A percentile compares a stretch with the other conserved stretches of the same genome.
Conservation (phyloP, 2,888 invertebrate genomes). For the Drosophila anomalata region DNA sequence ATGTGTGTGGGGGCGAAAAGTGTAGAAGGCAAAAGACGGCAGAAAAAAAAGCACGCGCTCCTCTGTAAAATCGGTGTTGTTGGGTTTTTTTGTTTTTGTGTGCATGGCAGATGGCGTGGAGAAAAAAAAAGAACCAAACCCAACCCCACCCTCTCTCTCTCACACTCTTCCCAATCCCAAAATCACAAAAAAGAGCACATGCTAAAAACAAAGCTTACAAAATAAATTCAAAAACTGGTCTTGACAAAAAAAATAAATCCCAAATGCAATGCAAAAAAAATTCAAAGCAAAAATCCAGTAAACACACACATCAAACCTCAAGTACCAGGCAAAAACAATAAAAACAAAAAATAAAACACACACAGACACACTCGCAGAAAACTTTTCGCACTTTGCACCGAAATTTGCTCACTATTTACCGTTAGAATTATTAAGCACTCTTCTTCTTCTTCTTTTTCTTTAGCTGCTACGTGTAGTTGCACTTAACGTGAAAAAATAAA, state of each 20-base stretch:
- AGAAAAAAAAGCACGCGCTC: slow-evolving; percentile 70
- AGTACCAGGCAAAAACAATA: neutral
- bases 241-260: slow-evolving; percentile 14
- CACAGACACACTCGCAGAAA: slow-evolving; percentile 20
- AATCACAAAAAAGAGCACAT: slow-evolving; percentile 61
- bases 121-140: slow-evolving; percentile 30
- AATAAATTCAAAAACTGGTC: slow-evolving; percentile 62
- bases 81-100: slow-evolving; percentile 57
- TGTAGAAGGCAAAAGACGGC: slow-evolving; percentile 36
- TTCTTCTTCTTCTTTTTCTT: slow-evolving; percentile 20
- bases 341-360: slow-evolving; percentile 6
- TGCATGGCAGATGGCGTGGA: slow-evolving; percentile 51
- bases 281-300: slow-evolving; percentile 1
- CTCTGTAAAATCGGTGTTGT: slow-evolving; percentile 43
- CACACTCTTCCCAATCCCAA: neutral
- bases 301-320: slow-evolving; percentile 1
- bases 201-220: slow-evolving; percentile 53
- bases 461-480: slow-evolving; percentile 12
- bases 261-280: slow-evolving; percentile 7
- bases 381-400: slow-evolving; percentile 42
- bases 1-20: slow-evolving; percentile 45
- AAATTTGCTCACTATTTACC: slow-evolving; percentile 45
- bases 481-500: slow-evolving; percentile 40
- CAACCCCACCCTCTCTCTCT: slow-evolving; percentile 42
- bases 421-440: slow-evolving; percentile 37